phyloP scores from a whole-genome alignment of 1,140 invertebrate species.

The Marisa cornuarietis region DNA sequence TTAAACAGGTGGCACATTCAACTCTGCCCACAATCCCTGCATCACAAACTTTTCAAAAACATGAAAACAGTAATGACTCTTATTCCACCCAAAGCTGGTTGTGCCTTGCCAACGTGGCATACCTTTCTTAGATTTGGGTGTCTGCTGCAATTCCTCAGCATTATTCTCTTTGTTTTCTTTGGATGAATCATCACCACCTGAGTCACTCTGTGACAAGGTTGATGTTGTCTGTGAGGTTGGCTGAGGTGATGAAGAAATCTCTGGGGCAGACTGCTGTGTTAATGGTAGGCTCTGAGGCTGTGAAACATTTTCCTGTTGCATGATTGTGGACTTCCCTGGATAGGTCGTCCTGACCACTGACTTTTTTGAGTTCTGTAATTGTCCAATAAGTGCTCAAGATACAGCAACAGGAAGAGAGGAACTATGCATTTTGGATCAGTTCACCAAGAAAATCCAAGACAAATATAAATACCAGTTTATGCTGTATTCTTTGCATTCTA shows the following conservation, averaged over 20 bases:
- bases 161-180: slow-evolving; percentile 63
- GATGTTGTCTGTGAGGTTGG: slow-evolving; percentile 8
- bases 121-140: slow-evolving; percentile 47
- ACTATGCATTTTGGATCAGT: too few relatives aligned
- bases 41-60: too few relatives aligned
- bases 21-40: too few relatives aligned
- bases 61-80: too few relatives aligned
- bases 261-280: background rate
- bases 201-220: slow-evolving; percentile 44
- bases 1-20: too few relatives aligned
- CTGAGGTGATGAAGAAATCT: background rate
- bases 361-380: slow-evolving; percentile 27
- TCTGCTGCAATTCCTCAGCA: slow-evolving; percentile 41
- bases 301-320: background rate
- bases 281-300: background rate
- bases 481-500: too few relatives aligned
- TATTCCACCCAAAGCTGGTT: too few relatives aligned
- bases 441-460: too few relatives aligned
- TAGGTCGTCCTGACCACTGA: slow-evolving; percentile 3
- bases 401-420: too few relatives aligned
- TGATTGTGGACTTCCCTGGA: background rate
- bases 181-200: slow-evolving; percentile 62
- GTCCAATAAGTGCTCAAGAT: slow-evolving; percentile 9
- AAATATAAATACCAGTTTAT: too few relatives aligned
- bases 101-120: background rate